Percentiles rank a stretch among this genome's conserved stretches.
These are phyloP conservation scores for Odontothrips loti DNA, from an alignment of 2,888 invertebrate species.

Conservation along the genomic window DNA sequence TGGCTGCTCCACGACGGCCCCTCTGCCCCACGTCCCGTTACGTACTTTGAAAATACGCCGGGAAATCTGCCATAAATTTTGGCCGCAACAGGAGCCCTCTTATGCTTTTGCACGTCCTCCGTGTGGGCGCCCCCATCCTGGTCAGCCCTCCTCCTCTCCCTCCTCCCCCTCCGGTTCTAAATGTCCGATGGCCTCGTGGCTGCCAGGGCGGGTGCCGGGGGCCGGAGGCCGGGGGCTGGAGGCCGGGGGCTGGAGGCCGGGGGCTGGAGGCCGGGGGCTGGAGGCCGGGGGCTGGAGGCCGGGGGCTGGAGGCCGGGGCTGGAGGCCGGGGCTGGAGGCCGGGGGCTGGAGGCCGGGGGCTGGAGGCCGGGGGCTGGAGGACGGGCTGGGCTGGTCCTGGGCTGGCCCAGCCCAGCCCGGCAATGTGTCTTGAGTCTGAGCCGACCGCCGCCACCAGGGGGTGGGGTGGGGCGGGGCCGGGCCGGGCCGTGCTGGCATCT, in stretches of 20 bases:
- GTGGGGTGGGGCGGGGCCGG: not conserved
- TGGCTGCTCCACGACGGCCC: too few relatives aligned
- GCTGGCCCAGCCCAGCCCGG: not conserved
- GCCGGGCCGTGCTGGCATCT: not conserved
- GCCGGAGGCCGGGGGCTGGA: not conserved
- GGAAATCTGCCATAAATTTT: not conserved
- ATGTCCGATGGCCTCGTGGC: not conserved
- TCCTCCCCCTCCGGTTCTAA: not conserved
- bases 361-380: not conserved
- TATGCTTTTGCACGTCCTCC: conserved; percentile 10
- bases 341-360: not conserved
- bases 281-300: not conserved
- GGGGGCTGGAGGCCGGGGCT: not conserved
- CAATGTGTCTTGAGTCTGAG: conserved; percentile 24
- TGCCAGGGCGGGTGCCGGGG: too few relatives aligned
- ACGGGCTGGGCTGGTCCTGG: not conserved
- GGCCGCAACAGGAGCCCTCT: conserved; percentile 11
- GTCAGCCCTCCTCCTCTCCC: not conserved
- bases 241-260: not conserved
- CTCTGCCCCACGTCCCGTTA: too few relatives aligned
- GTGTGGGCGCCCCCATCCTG: not conserved
- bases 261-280: not conserved
- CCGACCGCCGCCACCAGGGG: not conserved
- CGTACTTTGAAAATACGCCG: not conserved
- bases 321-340: not conserved